Percentiles rank a stretch among this genome's conserved stretches.
Evolutionary conservation across 2,113 vertebrate species (phyloP).

Genomic region (Semicossyphus pulcher): DNA sequence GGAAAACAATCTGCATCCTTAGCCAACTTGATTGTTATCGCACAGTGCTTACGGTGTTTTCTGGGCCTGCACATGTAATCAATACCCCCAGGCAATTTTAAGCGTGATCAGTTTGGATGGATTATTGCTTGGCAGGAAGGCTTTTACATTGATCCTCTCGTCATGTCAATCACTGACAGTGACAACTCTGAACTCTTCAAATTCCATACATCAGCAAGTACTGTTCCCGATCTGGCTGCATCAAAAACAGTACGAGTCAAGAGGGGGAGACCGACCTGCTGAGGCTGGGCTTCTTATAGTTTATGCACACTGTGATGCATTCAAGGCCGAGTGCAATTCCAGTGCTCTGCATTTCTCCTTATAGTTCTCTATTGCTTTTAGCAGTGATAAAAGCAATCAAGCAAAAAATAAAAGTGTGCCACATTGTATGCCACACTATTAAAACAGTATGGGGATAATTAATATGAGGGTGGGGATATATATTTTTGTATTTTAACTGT

Average conservation of each 20-base stretch:
- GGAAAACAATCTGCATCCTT: slow-evolving; percentile 45
- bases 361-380: background rate
- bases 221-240: slow-evolving; percentile 34
- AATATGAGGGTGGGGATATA: too few species aligned
- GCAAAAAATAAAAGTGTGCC: too few species aligned
- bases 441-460: too few species aligned
- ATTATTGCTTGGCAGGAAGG: slow-evolving; percentile 80
- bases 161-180: slow-evolving; percentile 80
- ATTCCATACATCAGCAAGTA: slow-evolving; percentile 74
- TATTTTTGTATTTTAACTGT: too few species aligned
- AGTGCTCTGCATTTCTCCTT: slow-evolving; percentile 3
- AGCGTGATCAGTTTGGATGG: slow-evolving; percentile 81
- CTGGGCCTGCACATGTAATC: slow-evolving; percentile 73
- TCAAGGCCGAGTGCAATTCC: slow-evolving; percentile 10
- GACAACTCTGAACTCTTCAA: slow-evolving; percentile 75
- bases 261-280: slow-evolving; percentile 45
- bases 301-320: slow-evolving; percentile 29
- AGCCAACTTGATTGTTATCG: slow-evolving; percentile 72
- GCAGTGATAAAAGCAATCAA: background rate
- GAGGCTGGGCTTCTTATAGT: slow-evolving; percentile 40
- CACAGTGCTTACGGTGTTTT: slow-evolving; percentile 73
- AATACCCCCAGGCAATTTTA: slow-evolving; percentile 80
- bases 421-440: too few species aligned
- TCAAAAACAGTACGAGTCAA: slow-evolving; percentile 53
- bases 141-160: slow-evolving; percentile 79